These are phyloP conservation scores for Ascaphus truei DNA, from an alignment of 2,113 vertebrate species.

Conservation along the genomic window DNA sequence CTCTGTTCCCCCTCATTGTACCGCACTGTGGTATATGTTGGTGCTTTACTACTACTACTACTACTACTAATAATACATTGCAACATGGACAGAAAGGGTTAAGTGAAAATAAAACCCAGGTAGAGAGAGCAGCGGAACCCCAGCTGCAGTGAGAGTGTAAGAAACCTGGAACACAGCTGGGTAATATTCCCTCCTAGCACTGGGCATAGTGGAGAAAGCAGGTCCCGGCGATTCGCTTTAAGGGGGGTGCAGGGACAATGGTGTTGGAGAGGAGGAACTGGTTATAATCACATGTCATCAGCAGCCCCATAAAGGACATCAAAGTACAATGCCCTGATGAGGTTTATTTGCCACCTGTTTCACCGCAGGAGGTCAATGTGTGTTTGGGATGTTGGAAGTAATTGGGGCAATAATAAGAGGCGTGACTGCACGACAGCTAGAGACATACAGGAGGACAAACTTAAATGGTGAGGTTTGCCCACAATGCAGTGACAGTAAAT, in stretches of 20 bases:
- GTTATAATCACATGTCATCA: conserved; percentile 20
- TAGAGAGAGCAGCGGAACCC: too few relatives aligned
- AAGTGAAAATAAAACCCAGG: too few relatives aligned
- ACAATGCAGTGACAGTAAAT: not conserved
- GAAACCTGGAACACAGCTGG: conserved; percentile 35
- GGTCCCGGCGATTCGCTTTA: conserved; percentile 5
- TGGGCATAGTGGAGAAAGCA: conserved; percentile 13
- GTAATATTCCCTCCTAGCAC: conserved; percentile 22
- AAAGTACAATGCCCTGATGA: conserved; percentile 16
- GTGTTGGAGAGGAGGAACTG: conserved; percentile 3
- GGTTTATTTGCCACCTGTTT: conserved; percentile 26
- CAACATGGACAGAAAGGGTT: too few relatives aligned
- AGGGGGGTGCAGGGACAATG: not conserved
- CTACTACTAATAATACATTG: too few relatives aligned
- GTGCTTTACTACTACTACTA: too few relatives aligned
- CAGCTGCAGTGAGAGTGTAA: conserved; percentile 19
- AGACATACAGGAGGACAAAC: not conserved
- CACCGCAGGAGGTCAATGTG: conserved; percentile 8
- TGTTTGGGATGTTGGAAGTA: not conserved
- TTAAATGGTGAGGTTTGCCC: not conserved
- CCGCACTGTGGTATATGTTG: too few relatives aligned
- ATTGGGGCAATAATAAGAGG: not conserved
- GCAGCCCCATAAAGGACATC: conserved; percentile 22
- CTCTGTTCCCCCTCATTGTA: too few relatives aligned
- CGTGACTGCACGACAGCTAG: not conserved